Base-by-base conservation (phyloP, 2,113 vertebrate species). In the Panthera uncia region DNA sequence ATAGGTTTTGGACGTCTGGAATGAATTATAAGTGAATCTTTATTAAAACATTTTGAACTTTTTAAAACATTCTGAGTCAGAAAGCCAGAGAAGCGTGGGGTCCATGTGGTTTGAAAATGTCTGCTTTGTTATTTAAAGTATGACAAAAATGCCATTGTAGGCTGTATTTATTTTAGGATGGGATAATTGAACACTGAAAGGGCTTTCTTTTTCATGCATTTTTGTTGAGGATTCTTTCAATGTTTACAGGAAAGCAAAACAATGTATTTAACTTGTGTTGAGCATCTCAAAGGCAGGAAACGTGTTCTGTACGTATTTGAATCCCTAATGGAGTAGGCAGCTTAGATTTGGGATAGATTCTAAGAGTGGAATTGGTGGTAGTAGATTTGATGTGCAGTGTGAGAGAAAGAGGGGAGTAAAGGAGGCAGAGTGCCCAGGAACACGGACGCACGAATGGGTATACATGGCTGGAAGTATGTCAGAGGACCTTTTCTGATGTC, bases 61-160 rank as follows among this genome's bases (percentile, higher is more conserved):
- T 86, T 79, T 1, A 48, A 96, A 92, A 65, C 18, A 52, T 19
- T 13, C 29, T 66, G 41, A 95, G 33, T 33, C 78, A 88, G 19
- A 80, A 97, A 68, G 41, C 68, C 31, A 84, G 29, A 48, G 38
- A 89, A 41, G 10, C 27, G 5, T 78, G 76, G 1, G 2, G 25
- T 81, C 31, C n/a, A 1, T 16, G 10, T 94, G n/a, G 31, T 83
- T 91, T 94, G 61, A 82, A 63, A 93, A 84, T 66, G 31, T 27
- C 65, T 91, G 25, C 13, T 78, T 90, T 92, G n/a, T 85, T 48
- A 84, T 83, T 96, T 94, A 81, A 89, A 89, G 25, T 57, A 25
- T 91, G 71, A 86, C 45, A 89, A 71, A 95, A 89, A 71, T 73
- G 19, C 19, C 78, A 78, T 55, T 73, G 2, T 88, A 80, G 33